A percentile compares a stretch with the other conserved stretches of the same genome.
These are phyloP conservation scores for Drosophila murphyi DNA, from an alignment of 1,140 invertebrate species.

Conservation along the genomic window DNA sequence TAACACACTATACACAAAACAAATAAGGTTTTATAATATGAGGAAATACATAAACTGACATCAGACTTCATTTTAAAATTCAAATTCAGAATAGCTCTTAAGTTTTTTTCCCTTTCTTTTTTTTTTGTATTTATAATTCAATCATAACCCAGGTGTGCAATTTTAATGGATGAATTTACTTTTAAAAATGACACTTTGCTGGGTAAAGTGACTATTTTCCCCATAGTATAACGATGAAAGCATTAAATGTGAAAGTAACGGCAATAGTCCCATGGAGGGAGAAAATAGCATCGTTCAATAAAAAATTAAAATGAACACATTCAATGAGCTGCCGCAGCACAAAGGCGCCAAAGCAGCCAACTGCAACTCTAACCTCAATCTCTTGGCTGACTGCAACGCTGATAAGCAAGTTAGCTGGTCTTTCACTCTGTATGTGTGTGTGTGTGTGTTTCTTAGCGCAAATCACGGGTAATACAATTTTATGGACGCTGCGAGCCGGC, in stretches of 20 bases:
- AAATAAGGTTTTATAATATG: too few species aligned
- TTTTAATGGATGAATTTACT: background rate
- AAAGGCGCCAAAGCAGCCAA: conserved; percentile 62
- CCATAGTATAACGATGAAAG: conserved; percentile 2
- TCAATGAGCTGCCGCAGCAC: conserved; percentile 66
- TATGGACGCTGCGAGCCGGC: conserved; percentile 64
- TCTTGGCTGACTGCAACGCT: conserved; percentile 44
- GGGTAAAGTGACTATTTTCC: background rate
- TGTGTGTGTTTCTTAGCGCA: conserved; percentile 50
- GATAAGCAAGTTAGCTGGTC: conserved; percentile 40
- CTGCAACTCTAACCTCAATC: conserved; percentile 25
- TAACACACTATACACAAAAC: too few species aligned
- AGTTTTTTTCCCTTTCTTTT: too few species aligned
- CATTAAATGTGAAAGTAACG: background rate
- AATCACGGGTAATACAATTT: conserved; percentile 78
- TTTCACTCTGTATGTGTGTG: conserved; percentile 2
- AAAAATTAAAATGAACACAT: conserved; percentile 80
- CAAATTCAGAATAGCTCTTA: too few species aligned
- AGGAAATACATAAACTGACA: too few species aligned
- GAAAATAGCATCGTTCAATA: conserved; percentile 65
- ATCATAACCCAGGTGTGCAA: background rate
- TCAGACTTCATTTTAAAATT: too few species aligned
- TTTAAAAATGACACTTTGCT: background rate
- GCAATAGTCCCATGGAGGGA: conserved; percentile 1
- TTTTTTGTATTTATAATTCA: background rate